These are phyloP conservation scores for Crioceris asparagi DNA, from an alignment of 2,888 invertebrate genomes.

Conservation along the genomic window DNA sequence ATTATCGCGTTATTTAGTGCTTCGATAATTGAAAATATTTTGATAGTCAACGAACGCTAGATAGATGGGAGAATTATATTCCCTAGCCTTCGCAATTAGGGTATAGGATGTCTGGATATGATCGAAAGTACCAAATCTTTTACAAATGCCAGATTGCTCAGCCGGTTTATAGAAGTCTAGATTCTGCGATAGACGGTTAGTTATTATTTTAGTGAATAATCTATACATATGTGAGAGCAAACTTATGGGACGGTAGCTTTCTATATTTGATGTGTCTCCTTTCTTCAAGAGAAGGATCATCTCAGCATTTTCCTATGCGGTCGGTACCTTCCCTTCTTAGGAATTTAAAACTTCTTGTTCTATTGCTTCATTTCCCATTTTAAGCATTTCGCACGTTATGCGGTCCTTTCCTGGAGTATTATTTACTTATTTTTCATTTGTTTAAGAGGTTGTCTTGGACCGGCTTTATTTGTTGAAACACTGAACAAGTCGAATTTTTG, in stretches of 20 bases:
- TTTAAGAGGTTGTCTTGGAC: background rate
- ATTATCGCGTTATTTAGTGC: background rate
- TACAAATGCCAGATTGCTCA: background rate
- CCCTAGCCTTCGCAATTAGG: background rate
- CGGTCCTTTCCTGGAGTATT: background rate
- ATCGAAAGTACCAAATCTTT: background rate
- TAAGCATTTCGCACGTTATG: constrained; percentile 1
- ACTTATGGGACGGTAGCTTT: too few species aligned
- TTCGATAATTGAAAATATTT: constrained; percentile 1
- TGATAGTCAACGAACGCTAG: background rate
- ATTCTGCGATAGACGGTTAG: too few species aligned
- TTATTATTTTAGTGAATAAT: background rate
- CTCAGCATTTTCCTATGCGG: background rate
- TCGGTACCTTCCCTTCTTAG: background rate
- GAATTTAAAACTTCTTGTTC: background rate
- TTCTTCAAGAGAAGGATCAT: background rate
- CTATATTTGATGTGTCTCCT: too few species aligned
- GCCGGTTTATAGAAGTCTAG: background rate
- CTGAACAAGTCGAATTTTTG: too few species aligned
- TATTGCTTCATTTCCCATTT: background rate
- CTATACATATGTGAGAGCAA: background rate
- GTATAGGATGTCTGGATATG: background rate
- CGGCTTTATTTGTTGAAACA: too few species aligned
- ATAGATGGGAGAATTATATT: background rate
- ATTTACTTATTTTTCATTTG: constrained; percentile 1